A percentile compares a stretch with the other conserved stretches of the same genome.
phyloP scores from a whole-genome alignment of 2,113 vertebrate species.

The Forbesichthys agassizii region DNA sequence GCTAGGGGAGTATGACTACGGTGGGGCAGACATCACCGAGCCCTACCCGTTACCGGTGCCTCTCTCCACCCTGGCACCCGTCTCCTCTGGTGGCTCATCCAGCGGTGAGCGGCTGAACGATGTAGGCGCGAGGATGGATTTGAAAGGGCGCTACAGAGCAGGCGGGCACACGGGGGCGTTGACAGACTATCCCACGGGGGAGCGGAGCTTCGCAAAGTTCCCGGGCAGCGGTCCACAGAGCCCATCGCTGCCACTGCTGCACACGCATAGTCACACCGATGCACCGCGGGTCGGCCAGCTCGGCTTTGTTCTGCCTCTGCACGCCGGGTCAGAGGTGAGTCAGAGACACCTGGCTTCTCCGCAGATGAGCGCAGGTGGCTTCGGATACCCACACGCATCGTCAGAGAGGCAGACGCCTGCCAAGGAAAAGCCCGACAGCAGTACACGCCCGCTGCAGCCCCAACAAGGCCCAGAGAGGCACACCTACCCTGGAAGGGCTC shows the following conservation, averaged over 20 bases:
- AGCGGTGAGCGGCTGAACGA: slow-evolving; percentile 23
- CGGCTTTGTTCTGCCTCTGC: slow-evolving; percentile 26
- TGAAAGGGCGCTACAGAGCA: slow-evolving; percentile 64
- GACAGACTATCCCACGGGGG: slow-evolving; percentile 43
- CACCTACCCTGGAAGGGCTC: not conserved
- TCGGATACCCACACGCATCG: slow-evolving; percentile 2
- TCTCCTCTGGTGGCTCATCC: slow-evolving; percentile 20
- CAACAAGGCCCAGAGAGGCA: not conserved
- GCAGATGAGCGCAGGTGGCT: slow-evolving; percentile 13
- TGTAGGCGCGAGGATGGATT: slow-evolving; percentile 64
- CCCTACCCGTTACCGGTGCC: slow-evolving; percentile 25
- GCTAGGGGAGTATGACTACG: slow-evolving; percentile 74
- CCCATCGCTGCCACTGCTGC: not conserved
- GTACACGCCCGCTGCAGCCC: slow-evolving; percentile 3
- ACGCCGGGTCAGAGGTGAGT: slow-evolving; percentile 1
- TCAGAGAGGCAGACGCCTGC: not conserved
- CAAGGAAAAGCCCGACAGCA: slow-evolving; percentile 13
- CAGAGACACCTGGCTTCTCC: slow-evolving; percentile 12
- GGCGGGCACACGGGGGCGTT: slow-evolving; percentile 48
- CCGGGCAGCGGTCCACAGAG: slow-evolving; percentile 13
- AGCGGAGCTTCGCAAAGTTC: slow-evolving; percentile 38
- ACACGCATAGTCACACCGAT: not conserved
- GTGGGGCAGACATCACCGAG: slow-evolving; percentile 41
- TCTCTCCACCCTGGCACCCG: slow-evolving; percentile 19
- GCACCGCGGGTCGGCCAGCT: slow-evolving; percentile 11